Evolutionary conservation across 2,888 invertebrate species (phyloP), one percentile per base, ranked within the genome.

Genomic region (Rotaria socialis): DNA sequence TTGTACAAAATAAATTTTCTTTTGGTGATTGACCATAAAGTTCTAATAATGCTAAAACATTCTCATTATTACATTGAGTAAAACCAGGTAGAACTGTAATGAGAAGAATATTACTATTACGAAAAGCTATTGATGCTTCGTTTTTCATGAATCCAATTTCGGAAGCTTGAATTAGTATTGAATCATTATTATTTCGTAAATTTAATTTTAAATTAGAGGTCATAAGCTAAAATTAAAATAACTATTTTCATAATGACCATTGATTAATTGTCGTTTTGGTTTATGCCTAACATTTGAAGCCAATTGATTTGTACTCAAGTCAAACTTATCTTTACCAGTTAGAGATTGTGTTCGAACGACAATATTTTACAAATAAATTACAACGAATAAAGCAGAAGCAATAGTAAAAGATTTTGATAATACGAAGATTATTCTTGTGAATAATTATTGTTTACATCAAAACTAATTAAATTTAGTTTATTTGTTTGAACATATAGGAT

Each of bases 201-300:
- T 60, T 27, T 60, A 14, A 27, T 60, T 14, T 0, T n/a, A 60
- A 24, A 27, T 60, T 60, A n/a, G 27, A 10, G n/a, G n/a, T 27
- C 60, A 60, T 60, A 60, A 60, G 14, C 27, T 60, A 27, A 60
- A 60, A 60, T 60, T 60, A 14, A 27, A 60, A 60, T 27, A 60
- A 27, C 60, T 60, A 60, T 60, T n/a, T 60, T 60, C 60, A 27
- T 60, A 60, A 60, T 60, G 60, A 27, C 60, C 60, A 27, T 60
- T 60, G 60, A 60, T 60, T 60, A 60, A 27, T 27, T 60, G 60
- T 27, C 27, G 2, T 27, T 27, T 60, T 60, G 60, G 27, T 60
- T 27, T 60, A 27, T 60, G 27, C 60, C 60, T 27, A 60, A 27
- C 11, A 60, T 27, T 60, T 27, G 60, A 60, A 27, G 27, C 60